Base-by-base conservation (phyloP, 2,113 vertebrate species). In the Heterotilapia buettikoferi region DNA sequence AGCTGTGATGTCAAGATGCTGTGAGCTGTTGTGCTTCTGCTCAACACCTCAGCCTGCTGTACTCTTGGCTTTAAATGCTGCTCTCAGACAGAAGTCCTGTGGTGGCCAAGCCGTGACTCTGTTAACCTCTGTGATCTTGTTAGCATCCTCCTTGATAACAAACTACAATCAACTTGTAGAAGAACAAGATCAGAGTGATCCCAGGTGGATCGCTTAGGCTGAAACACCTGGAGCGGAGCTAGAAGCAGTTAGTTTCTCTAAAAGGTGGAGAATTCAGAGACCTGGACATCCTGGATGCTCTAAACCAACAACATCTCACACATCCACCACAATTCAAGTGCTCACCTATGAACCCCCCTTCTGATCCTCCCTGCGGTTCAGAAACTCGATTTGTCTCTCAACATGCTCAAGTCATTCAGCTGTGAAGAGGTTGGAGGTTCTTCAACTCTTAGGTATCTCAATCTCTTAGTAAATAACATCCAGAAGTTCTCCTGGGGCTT, bases 301-400 rank as follows among this genome's bases (percentile, higher is more conserved):
- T 89, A 16, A 94, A 92, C 21, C 85, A 94, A 92, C 47, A 89
- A 78, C 76, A 91, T 63, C 59, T 63, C 59, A 38, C 61, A 38
- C 31, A 66, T 93, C 33, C 19, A 84, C 40, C 16, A 56, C 7
- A 18, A 43, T 9, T 53, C 19, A 66, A 66, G 61, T 21, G 4
- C 19, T 66, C 33, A 66, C 61, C 61, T 66, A 13, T n/a, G 10
- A 38, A 66, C 19, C 33, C 85, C 89, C 21, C 18, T 84, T 63
- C 63, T 90, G 79, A 14, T 3, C 26, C 88, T 92, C 10, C 90
- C 90, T 81, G 56, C 1, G 1, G 85, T 93, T 50, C n/a, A 63
- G 40, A 4, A 19, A 8, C 2, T 92, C 5, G 4, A 61, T 38
- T 68, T 92, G 13, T 92, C 85, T 45, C 21, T 63, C 38, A 94